phyloP scores from a whole-genome alignment of 2,113 vertebrate species.

The Pyxicephalus adspersus region DNA sequence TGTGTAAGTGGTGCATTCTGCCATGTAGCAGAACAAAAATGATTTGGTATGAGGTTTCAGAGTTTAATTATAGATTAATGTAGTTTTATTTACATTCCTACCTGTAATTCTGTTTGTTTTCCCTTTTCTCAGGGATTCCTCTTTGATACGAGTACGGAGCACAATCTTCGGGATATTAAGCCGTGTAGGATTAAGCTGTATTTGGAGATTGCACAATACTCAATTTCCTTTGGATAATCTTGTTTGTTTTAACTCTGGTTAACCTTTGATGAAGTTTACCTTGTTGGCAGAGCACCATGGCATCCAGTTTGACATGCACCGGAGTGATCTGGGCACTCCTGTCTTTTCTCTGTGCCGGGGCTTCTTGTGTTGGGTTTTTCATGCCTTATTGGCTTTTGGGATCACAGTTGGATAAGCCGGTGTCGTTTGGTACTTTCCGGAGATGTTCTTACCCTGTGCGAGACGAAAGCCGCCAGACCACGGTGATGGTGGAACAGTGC shows the following conservation, averaged over 20 bases:
- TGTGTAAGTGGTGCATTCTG: not conserved
- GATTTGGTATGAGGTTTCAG: not conserved
- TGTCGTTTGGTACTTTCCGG: slow-evolving; percentile 95
- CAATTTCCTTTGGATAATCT: slow-evolving; percentile 15
- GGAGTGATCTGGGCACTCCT: slow-evolving; percentile 90
- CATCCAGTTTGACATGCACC: slow-evolving; percentile 88
- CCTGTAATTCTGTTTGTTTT: slow-evolving; percentile 31
- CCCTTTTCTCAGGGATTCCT: slow-evolving; percentile 33
- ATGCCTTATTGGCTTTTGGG: slow-evolving; percentile 99
- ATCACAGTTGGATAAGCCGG: slow-evolving; percentile 91
- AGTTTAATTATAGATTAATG: not conserved
- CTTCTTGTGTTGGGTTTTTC: slow-evolving; percentile 95
- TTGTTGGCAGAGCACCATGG: slow-evolving; percentile 73
- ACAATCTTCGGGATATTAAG: not conserved
- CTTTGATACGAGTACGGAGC: slow-evolving; percentile 12
- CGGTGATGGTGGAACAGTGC: slow-evolving; percentile 96
- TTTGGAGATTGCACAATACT: slow-evolving; percentile 13
- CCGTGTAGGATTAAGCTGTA: slow-evolving; percentile 8
- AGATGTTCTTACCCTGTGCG: slow-evolving; percentile 94
- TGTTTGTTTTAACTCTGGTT: slow-evolving; percentile 1
- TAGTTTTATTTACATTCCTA: slow-evolving; percentile 16
- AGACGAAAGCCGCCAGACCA: slow-evolving; percentile 87
- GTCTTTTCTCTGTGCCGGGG: slow-evolving; percentile 86
- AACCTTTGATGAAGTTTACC: slow-evolving; percentile 47
- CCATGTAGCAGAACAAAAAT: not conserved